phyloP scores from a whole-genome alignment of 2,888 invertebrate species.

The Noctua fimbriata region DNA sequence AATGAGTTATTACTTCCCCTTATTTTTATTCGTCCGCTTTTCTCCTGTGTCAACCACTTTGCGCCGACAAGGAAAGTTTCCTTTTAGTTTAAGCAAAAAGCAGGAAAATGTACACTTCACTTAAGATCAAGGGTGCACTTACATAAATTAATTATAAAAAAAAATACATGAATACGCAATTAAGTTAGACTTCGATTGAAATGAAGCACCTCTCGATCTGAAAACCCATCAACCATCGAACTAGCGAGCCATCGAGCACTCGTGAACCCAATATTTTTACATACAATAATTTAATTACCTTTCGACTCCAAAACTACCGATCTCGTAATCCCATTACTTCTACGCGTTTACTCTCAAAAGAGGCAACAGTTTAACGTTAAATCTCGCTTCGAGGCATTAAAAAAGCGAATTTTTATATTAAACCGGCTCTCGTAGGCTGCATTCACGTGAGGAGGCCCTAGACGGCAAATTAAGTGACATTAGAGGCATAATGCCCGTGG shows the following conservation, averaged over 20 bases:
- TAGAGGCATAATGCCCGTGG: conserved; percentile 87
- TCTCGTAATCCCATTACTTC: conserved; percentile 87
- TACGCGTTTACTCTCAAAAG: conserved; percentile 87
- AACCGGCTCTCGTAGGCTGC: conserved; percentile 85
- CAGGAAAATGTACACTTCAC: conserved; percentile 29
- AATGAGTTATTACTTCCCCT: conserved; percentile 64
- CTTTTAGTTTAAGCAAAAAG: conserved; percentile 27
- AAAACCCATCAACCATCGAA: conserved; percentile 53
- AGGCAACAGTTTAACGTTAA: conserved; percentile 87
- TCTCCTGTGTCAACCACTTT: conserved; percentile 27
- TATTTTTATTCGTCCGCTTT: conserved; percentile 50
- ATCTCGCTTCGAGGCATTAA: conserved; percentile 81
- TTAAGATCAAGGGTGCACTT: conserved; percentile 29
- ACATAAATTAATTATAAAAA: conserved; percentile 27
- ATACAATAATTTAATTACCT: conserved; percentile 80
- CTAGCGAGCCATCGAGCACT: conserved; percentile 61
- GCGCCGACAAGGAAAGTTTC: conserved; percentile 26
- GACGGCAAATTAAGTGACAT: conserved; percentile 90
- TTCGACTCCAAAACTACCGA: conserved; percentile 81
- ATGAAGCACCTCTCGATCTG: conserved; percentile 62
- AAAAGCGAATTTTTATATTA: conserved; percentile 89
- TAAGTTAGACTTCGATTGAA: conserved; percentile 52
- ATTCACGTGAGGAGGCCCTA: conserved; percentile 89
- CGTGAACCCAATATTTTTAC: conserved; percentile 72
- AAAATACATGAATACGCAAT: conserved; percentile 42